phyloP scores from a whole-genome alignment of 2,888 invertebrate genomes.

The Girardia tigrina region DNA sequence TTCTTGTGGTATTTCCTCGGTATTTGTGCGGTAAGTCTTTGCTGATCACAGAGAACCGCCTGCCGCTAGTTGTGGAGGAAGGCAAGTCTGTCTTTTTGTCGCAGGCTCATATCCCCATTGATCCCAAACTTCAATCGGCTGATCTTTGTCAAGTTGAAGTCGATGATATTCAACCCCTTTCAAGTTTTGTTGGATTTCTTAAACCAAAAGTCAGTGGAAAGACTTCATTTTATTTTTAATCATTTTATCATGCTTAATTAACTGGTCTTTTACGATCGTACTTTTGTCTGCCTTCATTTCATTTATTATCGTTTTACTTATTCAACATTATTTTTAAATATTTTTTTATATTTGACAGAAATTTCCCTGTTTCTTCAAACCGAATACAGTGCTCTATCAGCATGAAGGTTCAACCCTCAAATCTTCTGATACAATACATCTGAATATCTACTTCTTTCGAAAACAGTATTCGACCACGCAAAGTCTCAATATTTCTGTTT shows the following conservation, averaged over 20 bases:
- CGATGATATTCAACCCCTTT: constrained; percentile 30
- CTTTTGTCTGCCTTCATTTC: background rate
- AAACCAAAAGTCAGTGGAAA: constrained; percentile 6
- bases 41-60: background rate
- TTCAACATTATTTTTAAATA: background rate
- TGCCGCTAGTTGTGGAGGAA: background rate
- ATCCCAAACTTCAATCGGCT: background rate
- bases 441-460: constrained; percentile 28
- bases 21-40: background rate
- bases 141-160: constrained; percentile 26
- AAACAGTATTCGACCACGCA: background rate
- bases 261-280: background rate
- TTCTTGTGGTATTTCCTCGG: background rate
- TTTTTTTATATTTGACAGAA: constrained; percentile 21
- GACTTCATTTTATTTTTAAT: background rate
- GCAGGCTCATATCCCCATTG: background rate
- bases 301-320: background rate
- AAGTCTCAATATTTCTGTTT: background rate
- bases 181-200: constrained; percentile 15
- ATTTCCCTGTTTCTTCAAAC: constrained; percentile 31
- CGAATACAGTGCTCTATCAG: constrained; percentile 26
- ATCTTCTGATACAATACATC: constrained; percentile 16
- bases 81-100: background rate
- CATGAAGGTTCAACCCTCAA: constrained; percentile 33
- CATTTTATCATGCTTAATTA: background rate